Evolutionary conservation across 2,797 vertebrate genomes (phyloP), one percentile per base, ranked within the genome.

Genomic region (Enteromius thamalakanensis): DNA sequence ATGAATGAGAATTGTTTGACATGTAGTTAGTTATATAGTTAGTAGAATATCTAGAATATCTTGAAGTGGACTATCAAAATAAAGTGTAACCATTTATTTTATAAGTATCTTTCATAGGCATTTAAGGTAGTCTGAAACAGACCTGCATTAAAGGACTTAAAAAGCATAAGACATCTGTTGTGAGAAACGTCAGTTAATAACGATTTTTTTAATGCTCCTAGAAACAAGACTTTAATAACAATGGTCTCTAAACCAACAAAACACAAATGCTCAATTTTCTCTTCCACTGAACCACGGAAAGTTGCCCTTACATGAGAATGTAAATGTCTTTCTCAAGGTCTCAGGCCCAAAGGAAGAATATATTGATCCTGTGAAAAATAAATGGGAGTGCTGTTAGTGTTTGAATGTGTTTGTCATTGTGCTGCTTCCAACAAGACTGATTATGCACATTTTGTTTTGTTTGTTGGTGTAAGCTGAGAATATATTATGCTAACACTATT

Each of bases 311-410:
- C 58, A 42, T 53, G 32, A 53, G 26, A 81, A 74, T 11, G 29
- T 42, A 58, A 58, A 58, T 58, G 26, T 29, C 29, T 53, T 74
- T 74, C 80, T 81, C 58, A 64, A 81, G 40, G 42, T 64, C n/a
- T 82, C 3, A 40, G 47, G 70, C 58, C 70, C 47, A 40, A 67
- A 64, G 60, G 32, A 53, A 64, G 45, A 53, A 67, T 67, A 29
- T 53, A 82, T 82, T 26, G 80, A 82, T 82, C 45, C 21, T 64
- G 58, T 42, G 14, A 67, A 67, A 82, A 82, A 77, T 76, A 67
- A 76, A 82, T 45, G 62, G 34, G 47, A 21, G 34, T 17, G 3
- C 72, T 55, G 62, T 82, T 82, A 76, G 51, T 68, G 62, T 76
- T 76, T 3, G 19, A 67, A 68, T 9, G 40, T 82, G 62, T 82